Evolutionary conservation across 2,113 vertebrate genomes (phyloP), one percentile per base, ranked within the genome.

Genomic region (Accipiter cooperii): DNA sequence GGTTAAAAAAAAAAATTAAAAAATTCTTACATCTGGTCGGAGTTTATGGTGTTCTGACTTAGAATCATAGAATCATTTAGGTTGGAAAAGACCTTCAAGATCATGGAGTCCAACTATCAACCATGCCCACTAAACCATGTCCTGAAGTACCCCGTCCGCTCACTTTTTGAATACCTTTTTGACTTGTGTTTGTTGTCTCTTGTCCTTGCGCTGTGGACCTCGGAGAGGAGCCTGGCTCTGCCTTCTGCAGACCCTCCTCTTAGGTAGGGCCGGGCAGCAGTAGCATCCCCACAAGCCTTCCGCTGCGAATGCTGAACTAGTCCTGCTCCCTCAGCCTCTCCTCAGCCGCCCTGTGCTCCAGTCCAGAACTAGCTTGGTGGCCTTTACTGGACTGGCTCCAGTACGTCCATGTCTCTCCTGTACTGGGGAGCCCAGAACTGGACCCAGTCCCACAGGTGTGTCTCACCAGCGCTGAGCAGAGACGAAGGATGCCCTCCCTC

Each of bases 401-500:
- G 6, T 9, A 26, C 46, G 7, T 83, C 6, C 24, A 5, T 42
- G 15, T 44, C 24, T 57, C 31, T 42, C 19, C 60, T 29, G 2
- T 9, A 20, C 9, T 13, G 36, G 10, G 46, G 38, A 82, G 36
- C 6, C 51, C 46, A 46, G 74, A 61, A 22, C 51, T 8, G 25
- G 42, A 71, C 15, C 6, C 25, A 36, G 28, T 3, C 5, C 18
- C 71, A 28, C 26, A 33, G 24, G 4, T 36, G 13, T 58, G 38
- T 42, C 9, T 70, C 82, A 63, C 4, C 69, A 58, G 8, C 3
- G 2, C 40, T 66, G 49, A 74, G 60, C 17, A 69, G 40, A 52
- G 36, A 16, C 0, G 2, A 76, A 68, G 28, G 44, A 31, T 29
- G 36, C 31, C 24, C 15, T 78, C 21, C 29, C n/a, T 57, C 0